Base-by-base conservation (phyloP, 2,888 invertebrate genomes). In the Archips xylosteana region DNA sequence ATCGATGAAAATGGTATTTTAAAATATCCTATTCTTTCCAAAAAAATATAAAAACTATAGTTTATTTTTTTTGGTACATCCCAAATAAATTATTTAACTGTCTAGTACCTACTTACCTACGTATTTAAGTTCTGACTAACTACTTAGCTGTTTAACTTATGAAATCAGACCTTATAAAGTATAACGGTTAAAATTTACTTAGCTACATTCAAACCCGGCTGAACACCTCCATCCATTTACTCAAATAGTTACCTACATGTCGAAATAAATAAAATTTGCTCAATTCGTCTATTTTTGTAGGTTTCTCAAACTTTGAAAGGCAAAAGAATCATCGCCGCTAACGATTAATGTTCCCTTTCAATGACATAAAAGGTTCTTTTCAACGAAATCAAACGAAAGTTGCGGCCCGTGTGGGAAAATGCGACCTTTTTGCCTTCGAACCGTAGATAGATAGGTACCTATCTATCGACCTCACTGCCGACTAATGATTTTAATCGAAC, bases 341-440 rank as follows among this genome's bases (percentile, higher is more conserved):
- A 60, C 65, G 60, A 71, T 65, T 60, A 65, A 65, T 65, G 60
- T 66, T 65, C 36, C 60, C 65, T 49, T 71, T 71, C 64, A 71
- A 49, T 32, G 71, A 34, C 54, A 65, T 65, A 71, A 71, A 71
- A 65, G 65, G 49, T 39, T 71, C 42, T 60, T 65, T 66, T 71
- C 71, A 71, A 32, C 65, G 15, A 54, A 71, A 71, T 66, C 65
- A 60, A 61, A 71, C 39, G 71, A 71, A 66, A 34, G 45, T 65
- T 60, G 65, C 42, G 60, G 60, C 12, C n/a, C 39, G 57, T 71
- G 49, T 42, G 39, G 36, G 32, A 61, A 70, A 59, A 34, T 59
- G 42, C 71, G 71, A 47, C 47, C 36, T 65, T 71, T 60, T 34
- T 60, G 60, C 60, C 36, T 57, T 57, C 57, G 2, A 23, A 23